Conservation (phyloP, 2,797 vertebrate genomes). For the Xenops minutus region DNA sequence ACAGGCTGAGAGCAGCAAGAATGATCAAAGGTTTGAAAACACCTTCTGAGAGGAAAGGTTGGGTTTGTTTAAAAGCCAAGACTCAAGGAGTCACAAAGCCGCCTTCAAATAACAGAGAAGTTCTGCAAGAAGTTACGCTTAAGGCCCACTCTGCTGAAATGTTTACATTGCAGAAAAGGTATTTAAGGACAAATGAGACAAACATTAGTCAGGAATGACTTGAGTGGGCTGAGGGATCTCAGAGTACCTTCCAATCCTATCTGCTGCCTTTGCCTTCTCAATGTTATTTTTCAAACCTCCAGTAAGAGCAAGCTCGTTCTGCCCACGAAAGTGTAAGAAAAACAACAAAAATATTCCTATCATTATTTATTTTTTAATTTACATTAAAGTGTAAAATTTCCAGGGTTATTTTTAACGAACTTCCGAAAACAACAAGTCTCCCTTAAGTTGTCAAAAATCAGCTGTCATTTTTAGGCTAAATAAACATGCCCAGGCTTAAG, state of each 20-base stretch:
- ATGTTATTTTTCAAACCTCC: not conserved
- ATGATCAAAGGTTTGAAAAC: slow-evolving; percentile 5
- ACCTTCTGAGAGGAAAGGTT: not conserved
- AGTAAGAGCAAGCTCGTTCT: not conserved
- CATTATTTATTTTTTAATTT: not conserved
- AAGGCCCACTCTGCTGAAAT: not conserved
- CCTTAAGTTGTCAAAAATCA: not conserved
- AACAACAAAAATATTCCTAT: not conserved
- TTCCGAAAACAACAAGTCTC: not conserved
- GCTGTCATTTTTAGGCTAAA: not conserved
- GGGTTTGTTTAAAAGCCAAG: not conserved
- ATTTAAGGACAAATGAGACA: not conserved
- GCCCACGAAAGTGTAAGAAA: not conserved
- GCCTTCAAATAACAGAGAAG: not conserved
- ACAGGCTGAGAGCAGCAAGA: not conserved
- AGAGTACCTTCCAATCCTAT: not conserved
- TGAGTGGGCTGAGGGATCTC: not conserved
- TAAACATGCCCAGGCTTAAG: not conserved
- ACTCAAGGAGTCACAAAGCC: not conserved
- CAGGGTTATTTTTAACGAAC: not conserved
- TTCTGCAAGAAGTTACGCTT: not conserved
- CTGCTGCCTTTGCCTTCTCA: not conserved
- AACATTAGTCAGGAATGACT: not conserved
- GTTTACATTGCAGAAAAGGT: not conserved
- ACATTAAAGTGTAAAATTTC: not conserved